Evolutionary conservation across 2,113 vertebrate genomes (phyloP).

Genomic region (Plecotus auritus): DNA sequence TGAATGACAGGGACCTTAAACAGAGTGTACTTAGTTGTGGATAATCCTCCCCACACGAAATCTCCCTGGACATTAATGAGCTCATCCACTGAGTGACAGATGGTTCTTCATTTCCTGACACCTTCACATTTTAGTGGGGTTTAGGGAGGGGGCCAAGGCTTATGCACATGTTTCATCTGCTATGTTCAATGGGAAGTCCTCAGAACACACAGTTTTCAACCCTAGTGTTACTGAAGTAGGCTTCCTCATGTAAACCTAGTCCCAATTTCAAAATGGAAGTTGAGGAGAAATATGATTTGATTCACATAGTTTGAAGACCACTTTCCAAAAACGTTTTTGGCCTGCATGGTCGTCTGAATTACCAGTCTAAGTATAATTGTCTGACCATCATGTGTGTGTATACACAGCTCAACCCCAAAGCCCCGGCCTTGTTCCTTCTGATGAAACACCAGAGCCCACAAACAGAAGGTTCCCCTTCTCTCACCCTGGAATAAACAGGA

Average conservation of each 20-base stretch:
- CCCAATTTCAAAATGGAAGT: neutral
- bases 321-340: conserved; percentile 10
- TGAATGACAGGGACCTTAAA: neutral
- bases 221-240: neutral
- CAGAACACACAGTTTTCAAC: neutral
- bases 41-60: neutral
- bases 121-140: neutral
- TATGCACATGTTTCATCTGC: neutral
- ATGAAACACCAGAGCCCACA: neutral
- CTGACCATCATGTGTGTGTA: neutral
- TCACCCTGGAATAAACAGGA: conserved; percentile 43
- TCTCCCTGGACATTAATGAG: neutral
- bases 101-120: neutral
- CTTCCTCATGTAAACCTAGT: neutral
- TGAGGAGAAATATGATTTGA: neutral
- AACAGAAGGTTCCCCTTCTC: conserved; percentile 1
- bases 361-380: neutral
- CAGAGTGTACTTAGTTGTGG: neutral
- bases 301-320: neutral
- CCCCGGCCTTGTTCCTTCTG: neutral
- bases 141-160: neutral
- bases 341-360: neutral
- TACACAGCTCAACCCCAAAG: neutral
- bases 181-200: neutral
- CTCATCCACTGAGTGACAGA: neutral